Evolutionary conservation across 1,140 invertebrate genomes (phyloP).

Genomic region (Diabrotica undecimpunctata): DNA sequence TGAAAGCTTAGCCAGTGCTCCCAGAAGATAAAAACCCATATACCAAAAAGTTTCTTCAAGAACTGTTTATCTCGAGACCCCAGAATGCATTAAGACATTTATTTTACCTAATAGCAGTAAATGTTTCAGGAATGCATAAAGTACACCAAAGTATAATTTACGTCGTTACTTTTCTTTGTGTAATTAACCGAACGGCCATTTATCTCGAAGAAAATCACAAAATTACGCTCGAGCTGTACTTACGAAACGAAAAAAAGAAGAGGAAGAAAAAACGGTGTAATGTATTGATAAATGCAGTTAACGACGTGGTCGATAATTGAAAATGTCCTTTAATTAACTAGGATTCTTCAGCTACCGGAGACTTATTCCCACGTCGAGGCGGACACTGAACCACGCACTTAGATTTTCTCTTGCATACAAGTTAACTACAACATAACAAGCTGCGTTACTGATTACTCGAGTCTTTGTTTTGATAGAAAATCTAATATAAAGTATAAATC

Average conservation of each 20-base stretch:
- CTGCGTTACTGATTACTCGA: background rate
- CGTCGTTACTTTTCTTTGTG: slow-evolving; percentile 25
- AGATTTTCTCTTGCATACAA: background rate
- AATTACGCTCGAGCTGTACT: slow-evolving; percentile 24
- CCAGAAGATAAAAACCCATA: background rate
- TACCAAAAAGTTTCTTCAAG: background rate
- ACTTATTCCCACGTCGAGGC: slow-evolving; percentile 34
- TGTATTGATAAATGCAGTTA: slow-evolving; percentile 34
- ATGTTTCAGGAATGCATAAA: slow-evolving; percentile 1
- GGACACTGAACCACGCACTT: slow-evolving; percentile 16
- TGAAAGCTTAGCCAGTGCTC: background rate
- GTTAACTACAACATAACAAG: slow-evolving; percentile 6
- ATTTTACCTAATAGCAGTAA: background rate
- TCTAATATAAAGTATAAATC: too few relatives aligned
- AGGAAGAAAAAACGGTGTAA: slow-evolving; percentile 28
- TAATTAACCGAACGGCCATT: slow-evolving; percentile 30
- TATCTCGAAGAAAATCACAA: slow-evolving; percentile 33
- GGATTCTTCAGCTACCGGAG: slow-evolving; percentile 36
- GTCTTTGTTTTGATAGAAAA: too few relatives aligned
- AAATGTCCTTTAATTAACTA: slow-evolving; percentile 40
- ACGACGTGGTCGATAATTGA: slow-evolving; percentile 37
- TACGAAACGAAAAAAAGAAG: slow-evolving; percentile 7
- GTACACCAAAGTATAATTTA: slow-evolving; percentile 20
- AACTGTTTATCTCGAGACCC: background rate
- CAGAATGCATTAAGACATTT: background rate